Evolutionary conservation across 2,888 invertebrate species (phyloP).

Genomic region (Pollenia labialis): DNA sequence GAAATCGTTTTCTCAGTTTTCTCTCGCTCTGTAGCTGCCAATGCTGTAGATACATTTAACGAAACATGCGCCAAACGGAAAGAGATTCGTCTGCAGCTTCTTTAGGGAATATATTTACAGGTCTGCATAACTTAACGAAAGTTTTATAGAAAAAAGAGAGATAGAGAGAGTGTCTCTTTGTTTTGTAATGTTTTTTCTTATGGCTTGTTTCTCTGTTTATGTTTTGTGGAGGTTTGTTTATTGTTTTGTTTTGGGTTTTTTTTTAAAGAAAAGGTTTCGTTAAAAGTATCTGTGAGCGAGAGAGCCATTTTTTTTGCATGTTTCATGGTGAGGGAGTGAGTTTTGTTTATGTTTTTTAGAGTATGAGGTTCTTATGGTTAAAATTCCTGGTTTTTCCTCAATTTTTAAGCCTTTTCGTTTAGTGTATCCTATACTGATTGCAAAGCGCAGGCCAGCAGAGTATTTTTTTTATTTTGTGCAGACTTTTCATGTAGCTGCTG

Average conservation of each 20-base stretch:
- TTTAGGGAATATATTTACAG: neutral
- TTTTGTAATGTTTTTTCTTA: neutral
- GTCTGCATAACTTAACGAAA: conserved; percentile 32
- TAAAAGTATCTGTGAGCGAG: conserved; percentile 45
- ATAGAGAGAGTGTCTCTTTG: neutral
- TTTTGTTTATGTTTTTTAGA: conserved; percentile 1
- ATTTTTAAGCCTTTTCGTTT: conserved; percentile 41
- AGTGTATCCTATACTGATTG: conserved; percentile 45
- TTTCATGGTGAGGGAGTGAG: conserved; percentile 45
- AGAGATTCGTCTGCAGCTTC: no score
- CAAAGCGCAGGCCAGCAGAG: conserved; percentile 60
- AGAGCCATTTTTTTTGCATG: neutral
- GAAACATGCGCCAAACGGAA: conserved; percentile 46
- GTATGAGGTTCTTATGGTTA: neutral
- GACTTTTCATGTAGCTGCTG: conserved; percentile 31
- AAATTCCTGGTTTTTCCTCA: conserved; percentile 47
- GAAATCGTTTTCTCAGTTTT: conserved; percentile 28
- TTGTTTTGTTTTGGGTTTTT: conserved; percentile 44
- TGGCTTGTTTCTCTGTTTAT: conserved; percentile 60
- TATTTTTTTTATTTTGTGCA: conserved; percentile 73
- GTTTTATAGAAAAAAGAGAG: neutral
- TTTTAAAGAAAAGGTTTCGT: conserved; percentile 17
- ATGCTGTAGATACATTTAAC: conserved; percentile 59
- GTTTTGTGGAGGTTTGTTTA: conserved; percentile 28
- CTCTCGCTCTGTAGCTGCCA: neutral